Evolutionary conservation across 2,797 vertebrate species (phyloP), one percentile per base, ranked within the genome.

Genomic region (Coregonus suidteri): DNA sequence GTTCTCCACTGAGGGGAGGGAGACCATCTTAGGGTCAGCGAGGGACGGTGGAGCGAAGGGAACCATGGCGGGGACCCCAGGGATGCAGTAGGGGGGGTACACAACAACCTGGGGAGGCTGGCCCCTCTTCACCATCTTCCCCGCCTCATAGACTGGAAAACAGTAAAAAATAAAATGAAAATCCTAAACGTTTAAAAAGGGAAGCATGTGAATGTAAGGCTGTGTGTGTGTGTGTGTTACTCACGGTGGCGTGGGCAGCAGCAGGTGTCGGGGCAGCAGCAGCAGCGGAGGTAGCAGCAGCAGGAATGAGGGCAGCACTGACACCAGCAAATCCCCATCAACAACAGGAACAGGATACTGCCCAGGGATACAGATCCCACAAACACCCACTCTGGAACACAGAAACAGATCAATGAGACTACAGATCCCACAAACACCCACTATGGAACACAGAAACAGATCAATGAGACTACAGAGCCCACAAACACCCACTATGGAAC

Each of bases 261-360:
- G 94, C 98, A 99, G 71, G 96, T 94, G 34, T 98, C 96, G 0
- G 97, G 97, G 81, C 98, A 99, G 91, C 96, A 99, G n/a, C 97
- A 98, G 83, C 97, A 99, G 86, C 96, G 93, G 77, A 99, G 79
- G 4, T 99, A 99, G 88, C 98, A 99, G 89, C 97, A 99, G 91
- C 98, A 99, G 85, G 96, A 98, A 82, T 99, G 96, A 0, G 98
- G 98, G 84, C 98, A 99, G 87, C 98, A 99, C 89, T 99, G 98
- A 87, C 98, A 99, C 98, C 98, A 99, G 93, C 98, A 99, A 88
- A 99, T 93, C 25, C 97, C 97, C 91, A 97, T 84, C 86, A 99
- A 79, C 4, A 98, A 85, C 83, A 98, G 94, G 93, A 97, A 93
- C 80, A 98, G 91, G 88, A 97, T 67, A 0, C 94, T 91, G 3